Percentiles rank a stretch among this genome's conserved stretches.
Conservation (phyloP, 1,140 invertebrate species). For the Bactericera cockerelli region DNA sequence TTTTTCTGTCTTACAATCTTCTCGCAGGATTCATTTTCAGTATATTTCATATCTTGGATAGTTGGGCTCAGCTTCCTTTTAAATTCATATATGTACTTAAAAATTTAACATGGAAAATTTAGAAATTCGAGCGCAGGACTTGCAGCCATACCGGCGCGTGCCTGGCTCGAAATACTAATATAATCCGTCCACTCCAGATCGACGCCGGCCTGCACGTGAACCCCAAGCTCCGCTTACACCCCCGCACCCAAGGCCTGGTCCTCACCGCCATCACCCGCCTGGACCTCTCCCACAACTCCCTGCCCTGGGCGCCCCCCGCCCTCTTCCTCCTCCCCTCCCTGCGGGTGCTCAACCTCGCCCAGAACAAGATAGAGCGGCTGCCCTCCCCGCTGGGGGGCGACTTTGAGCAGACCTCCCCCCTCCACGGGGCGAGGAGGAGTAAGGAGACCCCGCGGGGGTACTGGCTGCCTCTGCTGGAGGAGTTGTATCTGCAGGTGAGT, state of each 20-base stretch:
- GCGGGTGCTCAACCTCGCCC: conserved; percentile 62
- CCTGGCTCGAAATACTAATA: too few species aligned
- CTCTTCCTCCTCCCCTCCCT: conserved; percentile 71
- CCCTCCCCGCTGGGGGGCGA: conserved; percentile 32
- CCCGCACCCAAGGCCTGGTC: conserved; percentile 50
- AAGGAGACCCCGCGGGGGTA: conserved; percentile 31
- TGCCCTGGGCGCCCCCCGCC: conserved; percentile 60
- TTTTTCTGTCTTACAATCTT: too few species aligned
- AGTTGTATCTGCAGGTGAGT: conserved; percentile 47
- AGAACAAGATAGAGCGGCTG: conserved; percentile 69
- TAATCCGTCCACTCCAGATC: too few species aligned
- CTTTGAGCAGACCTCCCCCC: conserved; percentile 17
- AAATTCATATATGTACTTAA: too few species aligned
- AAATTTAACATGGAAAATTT: too few species aligned
- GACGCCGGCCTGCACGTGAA: conserved; percentile 72
- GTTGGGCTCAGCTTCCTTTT: too few species aligned
- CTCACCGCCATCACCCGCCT: conserved; percentile 82
- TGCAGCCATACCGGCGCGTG: too few species aligned
- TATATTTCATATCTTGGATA: too few species aligned
- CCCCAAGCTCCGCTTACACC: conserved; percentile 54
- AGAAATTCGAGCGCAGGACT: too few species aligned
- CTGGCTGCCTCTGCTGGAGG: conserved; percentile 63
- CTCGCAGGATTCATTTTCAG: too few species aligned
- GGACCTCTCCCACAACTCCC: conserved; percentile 82
- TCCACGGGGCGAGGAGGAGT: not conserved